Evolutionary conservation across 2,888 invertebrate genomes (phyloP), one percentile per base, ranked within the genome.

Genomic region (Crematogaster levior): DNA sequence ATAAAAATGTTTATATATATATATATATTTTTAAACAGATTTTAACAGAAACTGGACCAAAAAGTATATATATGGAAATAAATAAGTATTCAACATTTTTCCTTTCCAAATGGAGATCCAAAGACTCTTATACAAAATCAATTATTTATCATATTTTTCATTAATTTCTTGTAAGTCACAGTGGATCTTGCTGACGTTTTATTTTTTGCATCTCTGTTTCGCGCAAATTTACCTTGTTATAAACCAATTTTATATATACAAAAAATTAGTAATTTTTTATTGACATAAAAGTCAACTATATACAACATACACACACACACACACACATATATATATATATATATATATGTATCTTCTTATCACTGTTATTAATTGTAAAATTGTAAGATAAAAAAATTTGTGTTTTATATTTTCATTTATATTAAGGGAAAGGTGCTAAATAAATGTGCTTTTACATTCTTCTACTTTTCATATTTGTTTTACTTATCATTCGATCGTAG

Each of bases 381-480:
- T n/a, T n/a, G n/a, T n/a, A 37, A 53, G 24, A 58, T 43, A 58
- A 73, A 60, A 27, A 1, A 18, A n/a, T 1, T 40, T 58, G 27
- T 1, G 30, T 21, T 61, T 12, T 9, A 58, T n/a, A 40, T 40
- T 43, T 43, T 21, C 5, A 21, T 46, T 15, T 10, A 53, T 24
- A 60, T 24, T 27, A 43, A 43, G 40, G 10, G 37, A 27, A 72
- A 27, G n/a, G 18, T 46, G 21, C 7, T n/a, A 30, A 21, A 10
- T 73, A 21, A 30, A 43, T 21, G 10, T 53, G 40, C 9, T 18
- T 63, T 40, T 65, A 24, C 0, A 61, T 58, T 15, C 18, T 18
- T 4, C 5, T 72, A 10, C 6, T 34, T 72, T 34, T 68, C 51
- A 18, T 1, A 34, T 9, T 46, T 12, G 21, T 37, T 85, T 75